phyloP scores from a whole-genome alignment of 2,797 vertebrate species.

The Sorex maritimensis region DNA sequence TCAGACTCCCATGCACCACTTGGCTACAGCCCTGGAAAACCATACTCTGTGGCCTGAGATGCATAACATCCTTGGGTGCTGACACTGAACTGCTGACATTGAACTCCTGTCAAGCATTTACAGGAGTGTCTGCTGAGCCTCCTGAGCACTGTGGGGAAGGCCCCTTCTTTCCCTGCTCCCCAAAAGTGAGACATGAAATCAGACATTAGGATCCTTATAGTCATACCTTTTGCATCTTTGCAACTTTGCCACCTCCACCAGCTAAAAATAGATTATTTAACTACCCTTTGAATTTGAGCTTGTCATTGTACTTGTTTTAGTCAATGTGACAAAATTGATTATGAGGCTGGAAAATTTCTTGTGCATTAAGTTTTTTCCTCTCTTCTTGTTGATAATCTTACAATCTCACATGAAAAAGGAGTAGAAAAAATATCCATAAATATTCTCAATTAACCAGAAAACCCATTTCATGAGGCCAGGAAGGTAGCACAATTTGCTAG shows the following conservation, averaged over 20 bases:
- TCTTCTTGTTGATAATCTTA: conserved; percentile 33
- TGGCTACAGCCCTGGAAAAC: too few species aligned
- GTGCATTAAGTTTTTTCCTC: not conserved
- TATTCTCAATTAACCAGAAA: conserved; percentile 58
- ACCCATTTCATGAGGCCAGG: not conserved
- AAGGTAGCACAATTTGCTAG: too few species aligned
- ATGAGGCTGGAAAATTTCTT: conserved; percentile 37
- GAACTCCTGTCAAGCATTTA: too few species aligned
- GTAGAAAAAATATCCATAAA: conserved; percentile 42
- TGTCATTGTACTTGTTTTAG: conserved; percentile 53
- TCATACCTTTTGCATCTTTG: not conserved
- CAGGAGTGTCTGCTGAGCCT: too few species aligned
- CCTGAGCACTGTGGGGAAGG: too few species aligned
- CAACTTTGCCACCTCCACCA: not conserved
- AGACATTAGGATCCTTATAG: not conserved
- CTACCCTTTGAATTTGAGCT: conserved; percentile 33
- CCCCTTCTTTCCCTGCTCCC: too few species aligned
- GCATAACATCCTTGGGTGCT: too few species aligned
- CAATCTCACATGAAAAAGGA: not conserved
- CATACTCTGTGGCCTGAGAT: too few species aligned
- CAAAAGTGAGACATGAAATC: too few species aligned
- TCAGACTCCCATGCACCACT: too few species aligned
- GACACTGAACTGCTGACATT: too few species aligned
- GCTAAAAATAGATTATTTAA: conserved; percentile 21
- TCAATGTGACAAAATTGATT: conserved; percentile 2